These are phyloP conservation scores for Piezodorus guildinii DNA, from an alignment of 1,140 invertebrate genomes.

Conservation along the genomic window DNA sequence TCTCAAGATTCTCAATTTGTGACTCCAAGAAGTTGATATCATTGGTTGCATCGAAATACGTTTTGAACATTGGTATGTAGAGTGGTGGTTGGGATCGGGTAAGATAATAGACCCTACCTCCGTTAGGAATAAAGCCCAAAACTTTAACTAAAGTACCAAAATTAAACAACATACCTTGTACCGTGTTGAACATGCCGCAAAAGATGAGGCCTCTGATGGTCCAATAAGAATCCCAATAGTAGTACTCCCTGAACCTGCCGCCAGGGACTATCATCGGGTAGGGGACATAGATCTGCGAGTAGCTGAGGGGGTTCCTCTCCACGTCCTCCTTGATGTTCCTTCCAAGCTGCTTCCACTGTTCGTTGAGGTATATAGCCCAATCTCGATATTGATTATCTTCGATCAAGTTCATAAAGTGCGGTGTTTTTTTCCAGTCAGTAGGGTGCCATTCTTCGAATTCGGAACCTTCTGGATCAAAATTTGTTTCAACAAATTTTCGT, in stretches of 20 bases:
- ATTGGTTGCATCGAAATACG: slow-evolving; percentile 57
- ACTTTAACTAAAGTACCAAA: slow-evolving; percentile 62
- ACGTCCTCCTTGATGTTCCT: slow-evolving; percentile 74
- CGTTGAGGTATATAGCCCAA: slow-evolving; percentile 55
- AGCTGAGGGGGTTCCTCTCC: slow-evolving; percentile 50
- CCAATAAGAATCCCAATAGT: slow-evolving; percentile 95
- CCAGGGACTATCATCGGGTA: slow-evolving; percentile 87
- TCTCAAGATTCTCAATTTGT: slow-evolving; percentile 59
- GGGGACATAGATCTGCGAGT: slow-evolving; percentile 78
- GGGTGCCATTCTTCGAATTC: slow-evolving; percentile 63
- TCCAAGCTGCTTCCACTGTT: slow-evolving; percentile 71
- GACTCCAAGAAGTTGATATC: slow-evolving; percentile 57
- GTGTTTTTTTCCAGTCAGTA: slow-evolving; percentile 57
- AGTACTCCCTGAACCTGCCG: slow-evolving; percentile 77
- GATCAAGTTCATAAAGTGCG: slow-evolving; percentile 51
- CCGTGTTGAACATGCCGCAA: slow-evolving; percentile 70
- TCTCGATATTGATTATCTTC: slow-evolving; percentile 51
- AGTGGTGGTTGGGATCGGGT: slow-evolving; percentile 78
- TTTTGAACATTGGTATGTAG: slow-evolving; percentile 74
- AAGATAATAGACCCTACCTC: slow-evolving; percentile 75
- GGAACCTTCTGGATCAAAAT: slow-evolving; percentile 59
- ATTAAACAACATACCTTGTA: slow-evolving; percentile 69
- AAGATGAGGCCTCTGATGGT: slow-evolving; percentile 72
- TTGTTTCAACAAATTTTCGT: slow-evolving; percentile 49
- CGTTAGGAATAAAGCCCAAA: slow-evolving; percentile 81